Evolutionary conservation across 2,888 invertebrate genomes (phyloP).

Genomic region (Philonicus albiceps): DNA sequence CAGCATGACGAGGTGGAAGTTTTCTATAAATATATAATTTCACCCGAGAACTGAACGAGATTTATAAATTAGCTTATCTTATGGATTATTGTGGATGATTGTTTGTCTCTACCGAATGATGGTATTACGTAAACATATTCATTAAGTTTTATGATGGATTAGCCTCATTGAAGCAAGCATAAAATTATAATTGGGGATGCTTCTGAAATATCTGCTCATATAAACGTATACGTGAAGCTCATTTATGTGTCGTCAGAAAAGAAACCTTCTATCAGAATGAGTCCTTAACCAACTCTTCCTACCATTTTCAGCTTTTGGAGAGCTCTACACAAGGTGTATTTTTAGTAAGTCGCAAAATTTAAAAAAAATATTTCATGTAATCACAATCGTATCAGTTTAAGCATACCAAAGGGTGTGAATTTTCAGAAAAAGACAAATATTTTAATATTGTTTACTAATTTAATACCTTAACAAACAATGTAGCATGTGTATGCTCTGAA

Average conservation of each 20-base stretch:
- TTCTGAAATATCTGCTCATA: neutral
- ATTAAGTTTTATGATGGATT: neutral
- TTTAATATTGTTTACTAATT: neutral
- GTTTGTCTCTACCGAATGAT: neutral
- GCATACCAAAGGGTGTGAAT: neutral
- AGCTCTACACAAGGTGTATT: neutral
- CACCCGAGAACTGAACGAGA: neutral
- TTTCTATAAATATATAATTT: neutral
- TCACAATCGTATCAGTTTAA: too few relatives aligned
- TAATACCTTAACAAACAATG: slow-evolving; percentile 48
- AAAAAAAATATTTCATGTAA: too few relatives aligned
- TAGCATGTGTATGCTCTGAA: slow-evolving; percentile 47
- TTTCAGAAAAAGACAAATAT: neutral
- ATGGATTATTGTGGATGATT: neutral
- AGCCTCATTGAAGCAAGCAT: neutral
- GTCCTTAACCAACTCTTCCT: too few relatives aligned
- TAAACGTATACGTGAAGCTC: too few relatives aligned
- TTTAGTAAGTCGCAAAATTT: neutral
- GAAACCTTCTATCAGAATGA: too few relatives aligned
- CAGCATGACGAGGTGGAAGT: neutral
- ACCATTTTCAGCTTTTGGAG: too few relatives aligned
- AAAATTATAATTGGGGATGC: neutral
- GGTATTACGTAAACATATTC: neutral
- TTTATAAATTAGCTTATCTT: neutral
- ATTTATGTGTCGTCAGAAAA: too few relatives aligned